Evolutionary conservation across 2,797 vertebrate genomes (phyloP).

Genomic region (Sebastes jordani): DNA sequence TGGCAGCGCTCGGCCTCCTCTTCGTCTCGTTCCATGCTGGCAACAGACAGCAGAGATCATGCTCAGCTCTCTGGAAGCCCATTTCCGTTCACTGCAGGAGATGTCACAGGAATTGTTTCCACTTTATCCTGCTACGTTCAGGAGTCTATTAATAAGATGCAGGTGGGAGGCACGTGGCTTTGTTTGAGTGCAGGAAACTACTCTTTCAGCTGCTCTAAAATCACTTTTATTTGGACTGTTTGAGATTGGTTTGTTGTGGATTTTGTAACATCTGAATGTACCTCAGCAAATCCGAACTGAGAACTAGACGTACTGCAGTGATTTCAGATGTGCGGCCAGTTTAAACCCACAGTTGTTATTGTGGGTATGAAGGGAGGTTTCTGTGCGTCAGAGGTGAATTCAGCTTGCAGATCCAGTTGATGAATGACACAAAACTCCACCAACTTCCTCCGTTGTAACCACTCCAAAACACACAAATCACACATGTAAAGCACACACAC

Average conservation of each 20-base stretch:
- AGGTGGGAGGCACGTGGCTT: constrained; percentile 11
- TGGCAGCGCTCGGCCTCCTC: neutral
- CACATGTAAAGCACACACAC: neutral
- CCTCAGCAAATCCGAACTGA: neutral
- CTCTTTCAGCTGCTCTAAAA: neutral
- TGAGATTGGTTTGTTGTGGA: neutral
- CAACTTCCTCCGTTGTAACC: neutral
- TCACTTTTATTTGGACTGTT: neutral
- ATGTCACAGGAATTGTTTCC: constrained; percentile 15
- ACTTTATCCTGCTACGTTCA: neutral
- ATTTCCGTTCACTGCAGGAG: neutral
- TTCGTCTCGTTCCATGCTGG: neutral
- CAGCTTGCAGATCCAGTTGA: neutral
- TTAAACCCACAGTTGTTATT: neutral
- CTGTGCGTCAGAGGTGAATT: neutral
- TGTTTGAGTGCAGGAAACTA: neutral
- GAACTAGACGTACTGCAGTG: neutral
- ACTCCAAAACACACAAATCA: constrained; percentile 28
- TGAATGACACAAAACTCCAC: constrained; percentile 17
- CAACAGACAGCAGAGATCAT: neutral
- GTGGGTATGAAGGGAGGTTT: neutral
- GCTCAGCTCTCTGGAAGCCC: neutral
- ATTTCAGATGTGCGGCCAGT: neutral
- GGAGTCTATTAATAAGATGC: constrained; percentile 9
- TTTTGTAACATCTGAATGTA: neutral